Evolutionary conservation across 2,113 vertebrate genomes (phyloP).

Genomic region (Nicator chloris): DNA sequence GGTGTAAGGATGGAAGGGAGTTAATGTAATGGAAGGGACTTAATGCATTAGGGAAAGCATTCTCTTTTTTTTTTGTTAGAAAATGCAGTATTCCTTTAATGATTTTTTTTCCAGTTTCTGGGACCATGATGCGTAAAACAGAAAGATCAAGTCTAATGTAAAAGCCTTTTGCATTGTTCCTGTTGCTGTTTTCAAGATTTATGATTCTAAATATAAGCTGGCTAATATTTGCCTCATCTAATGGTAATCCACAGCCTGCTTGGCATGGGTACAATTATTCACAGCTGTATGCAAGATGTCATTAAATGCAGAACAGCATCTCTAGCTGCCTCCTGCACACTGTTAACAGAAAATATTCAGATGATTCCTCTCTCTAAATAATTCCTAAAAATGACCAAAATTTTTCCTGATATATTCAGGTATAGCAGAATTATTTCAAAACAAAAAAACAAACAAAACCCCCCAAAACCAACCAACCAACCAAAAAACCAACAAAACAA

Average conservation of each 20-base stretch:
- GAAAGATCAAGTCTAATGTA: neutral
- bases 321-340: neutral
- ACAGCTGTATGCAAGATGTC: constrained; percentile 53
- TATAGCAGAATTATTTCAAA: neutral
- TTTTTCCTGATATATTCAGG: neutral
- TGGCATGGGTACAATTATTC: constrained; percentile 37
- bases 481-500: neutral
- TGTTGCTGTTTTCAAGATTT: constrained; percentile 42
- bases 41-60: neutral
- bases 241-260: constrained; percentile 12
- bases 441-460: neutral
- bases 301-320: constrained; percentile 33
- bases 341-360: constrained; percentile 23
- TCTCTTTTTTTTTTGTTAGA: neutral
- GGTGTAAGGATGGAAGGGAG: neutral
- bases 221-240: constrained; percentile 14
- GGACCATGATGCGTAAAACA: neutral
- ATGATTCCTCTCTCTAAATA: neutral
- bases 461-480: too few species aligned
- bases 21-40: neutral
- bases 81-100: neutral
- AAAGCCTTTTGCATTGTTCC: neutral
- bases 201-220: constrained; percentile 30
- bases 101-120: neutral
- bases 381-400: neutral